These are phyloP conservation scores for Battus philenor DNA, from an alignment of 1,140 invertebrate genomes.

Conservation along the genomic window DNA sequence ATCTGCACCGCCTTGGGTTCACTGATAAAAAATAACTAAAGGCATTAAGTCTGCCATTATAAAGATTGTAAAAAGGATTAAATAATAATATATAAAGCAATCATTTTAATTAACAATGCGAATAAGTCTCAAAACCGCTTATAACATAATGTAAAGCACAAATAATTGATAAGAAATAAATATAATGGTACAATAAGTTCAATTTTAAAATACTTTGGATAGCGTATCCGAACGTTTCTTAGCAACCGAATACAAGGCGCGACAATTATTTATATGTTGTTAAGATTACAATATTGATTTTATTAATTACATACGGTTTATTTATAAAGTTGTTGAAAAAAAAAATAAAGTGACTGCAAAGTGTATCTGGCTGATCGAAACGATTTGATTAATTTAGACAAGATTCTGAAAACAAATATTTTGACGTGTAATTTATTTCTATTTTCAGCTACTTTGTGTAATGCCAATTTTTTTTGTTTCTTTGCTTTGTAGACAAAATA, in stretches of 20 bases:
- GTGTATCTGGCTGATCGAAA: slow-evolving; percentile 22
- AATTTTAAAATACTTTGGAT: no score
- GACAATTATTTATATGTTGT: slow-evolving; percentile 14
- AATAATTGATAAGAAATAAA: no score
- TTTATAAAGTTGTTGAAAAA: background rate
- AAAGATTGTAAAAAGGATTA: no score
- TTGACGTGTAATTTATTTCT: slow-evolving; percentile 28
- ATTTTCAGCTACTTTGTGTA: slow-evolving; percentile 16
- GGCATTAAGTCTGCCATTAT: no score
- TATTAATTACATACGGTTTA: background rate
- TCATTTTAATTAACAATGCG: no score
- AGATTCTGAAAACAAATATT: slow-evolving; percentile 41
- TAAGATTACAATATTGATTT: slow-evolving; percentile 17
- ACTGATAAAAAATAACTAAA: no score
- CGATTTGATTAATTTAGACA: slow-evolving; percentile 13
- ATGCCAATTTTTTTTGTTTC: slow-evolving; percentile 6
- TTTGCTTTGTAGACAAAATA: slow-evolving; percentile 6
- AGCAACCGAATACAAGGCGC: slow-evolving; percentile 3
- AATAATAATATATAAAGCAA: no score
- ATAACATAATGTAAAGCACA: no score
- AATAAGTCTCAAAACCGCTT: no score
- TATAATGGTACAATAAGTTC: no score
- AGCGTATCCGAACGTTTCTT: slow-evolving; percentile 1
- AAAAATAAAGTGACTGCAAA: background rate
- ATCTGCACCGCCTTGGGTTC: no score